Evolutionary conservation across 2,113 vertebrate genomes (phyloP).

Genomic region (Oryzias melastigma): DNA sequence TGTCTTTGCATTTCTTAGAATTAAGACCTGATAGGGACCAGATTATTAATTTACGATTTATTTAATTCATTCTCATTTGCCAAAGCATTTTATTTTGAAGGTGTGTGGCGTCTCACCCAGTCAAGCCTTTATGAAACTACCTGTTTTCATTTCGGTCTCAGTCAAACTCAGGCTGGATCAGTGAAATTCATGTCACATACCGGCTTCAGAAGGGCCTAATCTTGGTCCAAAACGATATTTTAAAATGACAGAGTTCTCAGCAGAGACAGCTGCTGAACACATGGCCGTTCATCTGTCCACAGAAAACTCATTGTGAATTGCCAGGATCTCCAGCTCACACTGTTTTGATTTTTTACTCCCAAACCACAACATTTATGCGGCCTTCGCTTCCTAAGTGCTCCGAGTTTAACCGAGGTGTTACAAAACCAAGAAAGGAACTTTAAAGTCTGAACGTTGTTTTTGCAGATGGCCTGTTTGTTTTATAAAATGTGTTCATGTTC

Average conservation of each 20-base stretch:
- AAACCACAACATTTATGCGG: slow-evolving; percentile 10
- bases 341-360: slow-evolving; percentile 14
- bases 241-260: slow-evolving; percentile 33
- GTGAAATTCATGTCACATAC: slow-evolving; percentile 11
- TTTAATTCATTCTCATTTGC: too few relatives aligned
- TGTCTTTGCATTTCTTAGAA: too few relatives aligned
- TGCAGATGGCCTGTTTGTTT: too few relatives aligned
- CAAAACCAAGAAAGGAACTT: slow-evolving; percentile 26
- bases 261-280: slow-evolving; percentile 39
- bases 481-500: not conserved
- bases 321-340: not conserved
- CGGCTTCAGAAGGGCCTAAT: slow-evolving; percentile 22
- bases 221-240: slow-evolving; percentile 22
- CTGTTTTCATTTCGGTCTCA: slow-evolving; percentile 17
- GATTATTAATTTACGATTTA: too few relatives aligned
- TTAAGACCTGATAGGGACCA: too few relatives aligned
- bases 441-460: not conserved
- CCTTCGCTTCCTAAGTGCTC: slow-evolving; percentile 4
- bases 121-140: not conserved
- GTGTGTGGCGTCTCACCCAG: too few relatives aligned
- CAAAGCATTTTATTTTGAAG: too few relatives aligned
- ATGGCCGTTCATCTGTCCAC: slow-evolving; percentile 8
- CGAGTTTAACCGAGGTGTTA: slow-evolving; percentile 10
- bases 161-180: not conserved
- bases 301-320: not conserved